Conservation (phyloP, 2,797 vertebrate species). For the Mormyrus hasselquistii region DNA sequence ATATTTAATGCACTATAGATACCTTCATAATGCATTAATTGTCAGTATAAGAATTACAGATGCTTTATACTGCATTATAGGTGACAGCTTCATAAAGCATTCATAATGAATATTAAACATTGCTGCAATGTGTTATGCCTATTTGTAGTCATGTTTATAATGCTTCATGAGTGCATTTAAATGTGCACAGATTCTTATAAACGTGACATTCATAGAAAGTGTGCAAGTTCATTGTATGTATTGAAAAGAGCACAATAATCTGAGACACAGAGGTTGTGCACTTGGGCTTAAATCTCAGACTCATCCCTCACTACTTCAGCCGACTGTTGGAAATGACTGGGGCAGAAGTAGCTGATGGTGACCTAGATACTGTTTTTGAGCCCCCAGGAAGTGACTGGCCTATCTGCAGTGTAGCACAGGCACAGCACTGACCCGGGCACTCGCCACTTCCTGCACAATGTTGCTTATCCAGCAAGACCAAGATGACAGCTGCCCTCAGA, state of each 20-base stretch:
- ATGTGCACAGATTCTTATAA: not conserved
- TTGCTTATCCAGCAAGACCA: slow-evolving; percentile 10
- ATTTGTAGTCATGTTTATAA: not conserved
- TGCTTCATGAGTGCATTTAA: not conserved
- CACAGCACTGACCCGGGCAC: slow-evolving; percentile 12
- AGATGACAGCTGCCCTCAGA: slow-evolving; percentile 24
- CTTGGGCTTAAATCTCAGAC: slow-evolving; percentile 15
- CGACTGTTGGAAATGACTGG: slow-evolving; percentile 27
- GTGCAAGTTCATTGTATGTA: not conserved
- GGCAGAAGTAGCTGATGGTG: slow-evolving; percentile 26
- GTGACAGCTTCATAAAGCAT: not conserved
- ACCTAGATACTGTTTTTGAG: slow-evolving; percentile 26
- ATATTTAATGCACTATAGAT: not conserved
- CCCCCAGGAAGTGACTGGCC: slow-evolving; percentile 31
- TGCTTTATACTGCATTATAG: not conserved
- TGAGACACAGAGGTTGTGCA: not conserved
- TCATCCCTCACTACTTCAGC: slow-evolving; percentile 29
- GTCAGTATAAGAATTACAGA: not conserved
- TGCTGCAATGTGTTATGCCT: not conserved
- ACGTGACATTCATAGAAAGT: not conserved
- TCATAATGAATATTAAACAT: not conserved
- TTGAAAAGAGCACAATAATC: not conserved
- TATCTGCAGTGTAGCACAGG: slow-evolving; percentile 37
- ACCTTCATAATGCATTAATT: not conserved
- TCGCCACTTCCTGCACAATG: not conserved